These are phyloP conservation scores for Erebia ligea DNA, from an alignment of 2,888 invertebrate species.

Conservation along the genomic window DNA sequence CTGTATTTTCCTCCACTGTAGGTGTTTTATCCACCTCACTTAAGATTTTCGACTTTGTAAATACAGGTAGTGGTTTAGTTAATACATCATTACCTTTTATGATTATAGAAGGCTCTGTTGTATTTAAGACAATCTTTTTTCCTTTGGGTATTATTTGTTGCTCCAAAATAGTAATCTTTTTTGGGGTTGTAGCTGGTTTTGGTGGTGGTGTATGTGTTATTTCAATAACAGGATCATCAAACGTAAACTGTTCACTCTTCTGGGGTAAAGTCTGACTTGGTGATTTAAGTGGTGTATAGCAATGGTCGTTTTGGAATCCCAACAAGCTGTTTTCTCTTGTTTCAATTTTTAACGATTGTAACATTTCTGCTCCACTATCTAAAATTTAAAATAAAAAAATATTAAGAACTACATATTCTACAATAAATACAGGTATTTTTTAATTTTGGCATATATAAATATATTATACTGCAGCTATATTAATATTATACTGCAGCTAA, in stretches of 20 bases:
- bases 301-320: constrained; percentile 90
- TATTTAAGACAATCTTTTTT: constrained; percentile 70
- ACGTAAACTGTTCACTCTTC: constrained; percentile 60
- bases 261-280: constrained; percentile 80
- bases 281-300: constrained; percentile 89
- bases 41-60: constrained; percentile 60
- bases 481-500: too few species aligned
- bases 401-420: too few species aligned
- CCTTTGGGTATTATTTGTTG: constrained; percentile 79
- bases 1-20: constrained; percentile 73
- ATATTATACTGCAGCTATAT: too few species aligned
- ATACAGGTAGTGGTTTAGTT: constrained; percentile 63
- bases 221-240: constrained; percentile 75
- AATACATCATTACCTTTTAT: constrained; percentile 72
- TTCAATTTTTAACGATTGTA: constrained; percentile 76
- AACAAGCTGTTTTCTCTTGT: constrained; percentile 81
- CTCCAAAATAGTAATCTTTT: constrained; percentile 78
- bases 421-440: too few species aligned
- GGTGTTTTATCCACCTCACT: constrained; percentile 54
- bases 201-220: constrained; percentile 73
- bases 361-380: constrained; percentile 80
- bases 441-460: too few species aligned
- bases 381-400: constrained; percentile 36
- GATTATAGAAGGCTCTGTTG: constrained; percentile 62
- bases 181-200: constrained; percentile 70